These are phyloP conservation scores for Cassiopea andromeda DNA, from an alignment of 30 jellyfish, hydroid and myxozoan genomes.

Conservation along the genomic window DNA sequence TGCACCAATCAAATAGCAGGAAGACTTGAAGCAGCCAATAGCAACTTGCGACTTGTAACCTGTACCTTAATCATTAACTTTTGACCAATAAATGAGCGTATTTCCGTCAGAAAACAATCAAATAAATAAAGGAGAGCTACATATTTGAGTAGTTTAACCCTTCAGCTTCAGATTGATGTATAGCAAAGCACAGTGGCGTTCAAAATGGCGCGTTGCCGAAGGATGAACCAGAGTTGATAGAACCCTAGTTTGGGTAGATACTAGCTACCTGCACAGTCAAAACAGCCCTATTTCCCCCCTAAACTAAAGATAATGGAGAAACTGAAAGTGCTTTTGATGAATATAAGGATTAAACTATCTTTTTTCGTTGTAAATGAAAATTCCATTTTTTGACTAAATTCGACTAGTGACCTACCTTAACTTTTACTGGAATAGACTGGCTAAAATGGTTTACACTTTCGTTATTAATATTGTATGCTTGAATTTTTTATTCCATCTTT, in stretches of 20 bases:
- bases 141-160: slow-evolving; percentile 28
- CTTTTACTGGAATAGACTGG: too few species aligned
- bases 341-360: not conserved
- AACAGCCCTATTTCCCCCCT: not conserved
- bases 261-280: not conserved
- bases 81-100: slow-evolving; percentile 1
- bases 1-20: slow-evolving; percentile 25
- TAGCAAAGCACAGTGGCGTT: not conserved
- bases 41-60: not conserved
- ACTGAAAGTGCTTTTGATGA: not conserved
- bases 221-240: not conserved
- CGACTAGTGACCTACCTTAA: not conserved
- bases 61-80: not conserved
- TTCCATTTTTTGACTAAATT: not conserved
- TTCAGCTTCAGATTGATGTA: slow-evolving; percentile 13
- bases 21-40: not conserved
- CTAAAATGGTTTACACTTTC: too few species aligned
- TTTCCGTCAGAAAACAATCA: not conserved
- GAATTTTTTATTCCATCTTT: too few species aligned
- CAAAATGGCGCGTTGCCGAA: not conserved
- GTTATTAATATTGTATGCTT: too few species aligned
- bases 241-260: not conserved
- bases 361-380: not conserved
- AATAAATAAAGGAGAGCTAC: slow-evolving; percentile 17
- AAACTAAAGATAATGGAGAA: not conserved